Evolutionary conservation across 2,888 invertebrate genomes (phyloP), one percentile per base, ranked within the genome.

Genomic region (Apodemia hepburni): DNA sequence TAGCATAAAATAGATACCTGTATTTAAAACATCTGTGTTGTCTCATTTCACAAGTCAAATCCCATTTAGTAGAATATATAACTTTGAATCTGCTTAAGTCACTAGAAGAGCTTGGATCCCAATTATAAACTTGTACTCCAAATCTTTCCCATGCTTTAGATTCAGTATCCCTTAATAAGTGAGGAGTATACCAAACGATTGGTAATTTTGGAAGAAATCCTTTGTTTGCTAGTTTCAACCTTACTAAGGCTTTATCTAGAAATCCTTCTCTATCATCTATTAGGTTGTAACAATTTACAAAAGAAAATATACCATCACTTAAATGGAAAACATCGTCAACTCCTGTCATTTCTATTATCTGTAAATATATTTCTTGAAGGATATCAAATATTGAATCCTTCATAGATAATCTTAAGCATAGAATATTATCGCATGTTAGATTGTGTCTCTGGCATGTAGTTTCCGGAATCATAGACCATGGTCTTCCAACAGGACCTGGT

Each of bases 401-500:
- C 51, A 96, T 95, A 79, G 95, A 94, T 8, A 97, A 75, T 75
- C 95, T 94, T 0, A 95, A 94, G 74, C 97, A 97, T 0, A 96
- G 95, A 11, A 95, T 94, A 75, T 96, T 96, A 17, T 95, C 95
- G 73, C 95, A 95, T 0, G 77, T 77, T 2, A 64, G 65, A 58
- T 80, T 80, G 49, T 78, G 80, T 0, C 64, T 71, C 0, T 78
- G 74, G 61, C 86, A 87, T 0, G 71, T 75, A 51, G 93, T 93
- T 64, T 94, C 92, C 0, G 93, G 89, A 35, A 94, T 94, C 96
- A 96, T 96, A 64, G 95, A 95, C 96, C 96, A 97, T 0, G 97
- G 95, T 72, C 95, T 95, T 0, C 96, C 96, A 0, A 96, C 95
- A 71, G 97, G 97, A 0, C 97, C 97, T 1, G 98, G 98, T 0